Evolutionary conservation across 2,888 invertebrate species (phyloP).

Genomic region (Tryphoninae sp.): DNA sequence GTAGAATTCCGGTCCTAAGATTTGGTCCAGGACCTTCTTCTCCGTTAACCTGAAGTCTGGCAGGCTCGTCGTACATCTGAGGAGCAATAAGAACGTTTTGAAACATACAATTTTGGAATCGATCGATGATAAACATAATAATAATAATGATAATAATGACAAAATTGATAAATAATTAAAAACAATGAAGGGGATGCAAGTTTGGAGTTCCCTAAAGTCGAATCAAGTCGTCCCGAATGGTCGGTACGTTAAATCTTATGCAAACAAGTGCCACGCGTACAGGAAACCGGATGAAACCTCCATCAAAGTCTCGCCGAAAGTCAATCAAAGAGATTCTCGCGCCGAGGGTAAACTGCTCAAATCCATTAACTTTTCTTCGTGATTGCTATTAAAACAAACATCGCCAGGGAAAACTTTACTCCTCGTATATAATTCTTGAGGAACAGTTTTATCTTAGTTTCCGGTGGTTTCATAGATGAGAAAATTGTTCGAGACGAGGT

Average conservation of each 20-base stretch:
- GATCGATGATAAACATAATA: too few relatives aligned
- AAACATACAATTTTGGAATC: not conserved
- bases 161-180: too few relatives aligned
- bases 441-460: constrained; percentile 20
- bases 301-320: not conserved
- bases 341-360: not conserved
- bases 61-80: constrained; percentile 90
- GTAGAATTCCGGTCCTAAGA: constrained; percentile 94
- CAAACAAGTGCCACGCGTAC: not conserved
- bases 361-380: constrained; percentile 31
- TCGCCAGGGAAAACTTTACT: constrained; percentile 12
- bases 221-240: not conserved
- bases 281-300: not conserved
- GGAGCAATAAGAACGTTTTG: constrained; percentile 60
- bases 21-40: constrained; percentile 96
- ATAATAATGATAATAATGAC: too few relatives aligned
- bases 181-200: too few relatives aligned
- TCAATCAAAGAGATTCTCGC: not conserved
- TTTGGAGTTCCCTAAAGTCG: too few relatives aligned
- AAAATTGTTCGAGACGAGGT: not conserved
- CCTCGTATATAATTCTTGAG: constrained; percentile 13
- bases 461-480: constrained; percentile 8
- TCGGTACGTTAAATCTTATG: not conserved
- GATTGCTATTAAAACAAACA: constrained; percentile 55
- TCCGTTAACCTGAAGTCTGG: constrained; percentile 97